A percentile compares a stretch with the other conserved stretches of the same genome.
phyloP scores from a whole-genome alignment of 1,140 invertebrate species.

The Polyergus mexicanus region DNA sequence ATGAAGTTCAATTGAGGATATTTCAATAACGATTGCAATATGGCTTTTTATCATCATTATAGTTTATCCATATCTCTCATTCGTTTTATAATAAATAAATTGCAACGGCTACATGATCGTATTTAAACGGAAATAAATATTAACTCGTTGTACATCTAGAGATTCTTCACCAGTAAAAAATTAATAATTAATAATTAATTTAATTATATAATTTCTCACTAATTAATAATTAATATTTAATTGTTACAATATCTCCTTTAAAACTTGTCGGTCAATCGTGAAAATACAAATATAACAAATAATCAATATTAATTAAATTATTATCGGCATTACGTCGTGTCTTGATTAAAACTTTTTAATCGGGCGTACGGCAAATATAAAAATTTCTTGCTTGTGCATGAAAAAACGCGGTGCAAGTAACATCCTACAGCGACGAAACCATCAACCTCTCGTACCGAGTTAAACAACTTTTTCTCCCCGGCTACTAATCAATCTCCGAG shows the following conservation, averaged over 20 bases:
- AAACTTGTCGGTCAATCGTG: conserved; percentile 1
- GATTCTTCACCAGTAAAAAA: neutral
- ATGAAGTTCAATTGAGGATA: conserved; percentile 40
- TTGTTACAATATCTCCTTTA: neutral
- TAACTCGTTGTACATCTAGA: neutral
- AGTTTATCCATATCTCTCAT: conserved; percentile 30
- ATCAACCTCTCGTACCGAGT: conserved; percentile 1
- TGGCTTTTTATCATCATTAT: conserved; percentile 36
- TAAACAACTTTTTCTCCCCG: conserved; percentile 21
- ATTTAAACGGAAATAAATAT: conserved; percentile 39
- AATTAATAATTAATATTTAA: conserved; percentile 20
- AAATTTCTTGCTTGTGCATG: neutral
- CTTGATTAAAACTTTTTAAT: neutral
- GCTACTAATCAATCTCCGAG: conserved; percentile 49
- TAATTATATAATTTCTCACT: too few species aligned
- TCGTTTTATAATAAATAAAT: conserved; percentile 23
- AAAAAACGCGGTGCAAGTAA: neutral
- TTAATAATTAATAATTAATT: conserved; percentile 21
- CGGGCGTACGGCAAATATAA: too few species aligned
- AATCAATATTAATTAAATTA: neutral
- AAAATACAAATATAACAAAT: conserved; percentile 13
- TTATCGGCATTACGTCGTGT: neutral
- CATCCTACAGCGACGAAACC: neutral
- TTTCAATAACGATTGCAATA: conserved; percentile 50
- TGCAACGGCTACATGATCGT: neutral